Evolutionary conservation across 2,797 vertebrate genomes (phyloP), one percentile per base, ranked within the genome.

Genomic region (Botia almorhae): DNA sequence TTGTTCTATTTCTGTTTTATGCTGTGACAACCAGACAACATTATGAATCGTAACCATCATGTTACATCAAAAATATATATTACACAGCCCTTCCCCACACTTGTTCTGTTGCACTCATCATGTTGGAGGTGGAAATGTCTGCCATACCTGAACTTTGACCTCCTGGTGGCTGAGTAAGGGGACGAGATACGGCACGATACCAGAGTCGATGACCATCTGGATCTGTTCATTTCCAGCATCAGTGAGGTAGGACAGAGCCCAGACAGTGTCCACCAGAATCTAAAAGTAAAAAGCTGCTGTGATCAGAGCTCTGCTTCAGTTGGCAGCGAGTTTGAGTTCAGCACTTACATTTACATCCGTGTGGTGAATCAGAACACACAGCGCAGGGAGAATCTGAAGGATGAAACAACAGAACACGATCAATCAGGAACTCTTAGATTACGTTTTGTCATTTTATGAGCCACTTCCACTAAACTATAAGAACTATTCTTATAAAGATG

Each of bases 121-220:
- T 11, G 29, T 0, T 60, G 29, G 21, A 14, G 10, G 16, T 16
- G 26, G 7, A 53, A n/a, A 12, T 11, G 69, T 78, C 16, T 43
- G 75, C 83, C 91, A 81, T 90, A 98, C 98, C 93, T 99, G 98
- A 86, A 99, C 98, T 96, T 99, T 99, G 89, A 99, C 98, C 91
- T 99, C 98, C 90, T 98, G 97, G 91, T 99, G 97, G 89, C 98
- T 98, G 87, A 99, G 96, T 80, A 99, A 95, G 85, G 98, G 98
- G 67, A 99, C 98, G 93, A 99, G 92, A 88, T 98, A 95, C 81
- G 96, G 97, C 81, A 99, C 98, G 50, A 99, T 98, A 72, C 96
- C 96, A 0, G 98, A 99, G 87, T 99, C 98, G 64, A 99, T 99
- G 80, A 99, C 98, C 98, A 99, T 99, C 90, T 99, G 98, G 91